phyloP scores from a whole-genome alignment of 2,888 invertebrate genomes.

The Pristionchus entomophagus region DNA sequence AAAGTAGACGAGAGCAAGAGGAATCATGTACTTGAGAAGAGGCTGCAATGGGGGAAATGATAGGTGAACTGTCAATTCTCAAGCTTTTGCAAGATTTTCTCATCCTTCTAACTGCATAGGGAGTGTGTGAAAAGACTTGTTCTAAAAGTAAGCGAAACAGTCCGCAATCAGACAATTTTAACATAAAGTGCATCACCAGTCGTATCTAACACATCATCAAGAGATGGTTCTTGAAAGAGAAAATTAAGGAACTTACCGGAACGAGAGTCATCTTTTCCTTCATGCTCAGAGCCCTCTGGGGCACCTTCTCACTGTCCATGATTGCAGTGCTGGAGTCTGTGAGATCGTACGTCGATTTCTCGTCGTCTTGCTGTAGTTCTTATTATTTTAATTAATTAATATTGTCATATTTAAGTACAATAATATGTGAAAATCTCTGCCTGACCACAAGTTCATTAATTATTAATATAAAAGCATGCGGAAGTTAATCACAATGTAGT shows the following conservation, averaged over 20 bases:
- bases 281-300: constrained; percentile 56
- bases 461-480: too few species aligned
- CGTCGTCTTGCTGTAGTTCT: not conserved
- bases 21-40: constrained; percentile 85
- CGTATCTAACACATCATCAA: too few species aligned
- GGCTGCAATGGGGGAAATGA: constrained; percentile 66
- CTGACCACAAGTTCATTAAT: too few species aligned
- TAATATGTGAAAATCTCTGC: too few species aligned
- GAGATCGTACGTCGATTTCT: not conserved
- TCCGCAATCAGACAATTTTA: too few species aligned
- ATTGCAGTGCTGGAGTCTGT: not conserved
- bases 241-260: constrained; percentile 51
- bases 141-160: too few species aligned
- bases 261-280: constrained; percentile 59
- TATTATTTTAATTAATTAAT: not conserved
- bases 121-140: too few species aligned
- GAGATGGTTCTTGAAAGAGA: too few species aligned
- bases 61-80: not conserved
- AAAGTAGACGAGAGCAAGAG: constrained; percentile 85
- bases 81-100: not conserved
- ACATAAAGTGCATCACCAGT: not conserved
- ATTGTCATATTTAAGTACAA: too few species aligned
- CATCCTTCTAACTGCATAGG: too few species aligned
- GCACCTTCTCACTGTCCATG: constrained; percentile 50
- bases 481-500: not conserved